Evolutionary conservation across 1,140 invertebrate genomes (phyloP).

Genomic region (Gryon sp.): DNA sequence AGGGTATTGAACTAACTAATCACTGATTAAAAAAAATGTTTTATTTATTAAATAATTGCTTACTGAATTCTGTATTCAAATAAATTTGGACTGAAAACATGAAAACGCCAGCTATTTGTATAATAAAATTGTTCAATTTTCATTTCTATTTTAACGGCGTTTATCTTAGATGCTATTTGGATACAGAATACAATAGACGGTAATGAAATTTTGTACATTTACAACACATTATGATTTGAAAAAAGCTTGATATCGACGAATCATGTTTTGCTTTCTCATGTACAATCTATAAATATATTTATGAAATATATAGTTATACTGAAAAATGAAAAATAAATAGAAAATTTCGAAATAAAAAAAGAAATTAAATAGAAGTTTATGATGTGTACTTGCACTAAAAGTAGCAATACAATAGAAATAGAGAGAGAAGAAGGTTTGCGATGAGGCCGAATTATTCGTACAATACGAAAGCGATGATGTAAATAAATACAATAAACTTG

Average conservation of each 20-base stretch:
- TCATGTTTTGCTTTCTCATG: slow-evolving; percentile 29
- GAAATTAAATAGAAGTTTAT: slow-evolving; percentile 28
- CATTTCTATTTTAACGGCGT: slow-evolving; percentile 26
- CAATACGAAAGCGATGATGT: slow-evolving; percentile 50
- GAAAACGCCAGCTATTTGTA: slow-evolving; percentile 16
- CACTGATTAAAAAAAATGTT: slow-evolving; percentile 52
- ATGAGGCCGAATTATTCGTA: slow-evolving; percentile 11
- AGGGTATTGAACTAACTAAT: no score
- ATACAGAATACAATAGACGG: slow-evolving; percentile 66
- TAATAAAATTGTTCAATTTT: slow-evolving; percentile 25
- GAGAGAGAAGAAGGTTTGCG: slow-evolving; percentile 16
- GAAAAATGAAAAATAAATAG: slow-evolving; percentile 11
- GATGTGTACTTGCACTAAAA: slow-evolving; percentile 27
- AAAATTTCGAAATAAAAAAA: slow-evolving; percentile 32
- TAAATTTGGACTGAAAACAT: slow-evolving; percentile 14
- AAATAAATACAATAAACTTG: slow-evolving; percentile 57
- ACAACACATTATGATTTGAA: slow-evolving; percentile 42
- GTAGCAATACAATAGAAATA: slow-evolving; percentile 31
- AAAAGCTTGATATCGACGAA: slow-evolving; percentile 29
- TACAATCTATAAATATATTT: slow-evolving; percentile 50
- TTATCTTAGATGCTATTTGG: slow-evolving; percentile 63
- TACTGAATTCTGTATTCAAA: slow-evolving; percentile 45
- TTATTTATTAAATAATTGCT: slow-evolving; percentile 44
- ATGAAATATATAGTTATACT: slow-evolving; percentile 53
- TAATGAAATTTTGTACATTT: slow-evolving; percentile 45